Conservation (phyloP, 2,113 vertebrate genomes). For the Acanthochromis polyacanthus region DNA sequence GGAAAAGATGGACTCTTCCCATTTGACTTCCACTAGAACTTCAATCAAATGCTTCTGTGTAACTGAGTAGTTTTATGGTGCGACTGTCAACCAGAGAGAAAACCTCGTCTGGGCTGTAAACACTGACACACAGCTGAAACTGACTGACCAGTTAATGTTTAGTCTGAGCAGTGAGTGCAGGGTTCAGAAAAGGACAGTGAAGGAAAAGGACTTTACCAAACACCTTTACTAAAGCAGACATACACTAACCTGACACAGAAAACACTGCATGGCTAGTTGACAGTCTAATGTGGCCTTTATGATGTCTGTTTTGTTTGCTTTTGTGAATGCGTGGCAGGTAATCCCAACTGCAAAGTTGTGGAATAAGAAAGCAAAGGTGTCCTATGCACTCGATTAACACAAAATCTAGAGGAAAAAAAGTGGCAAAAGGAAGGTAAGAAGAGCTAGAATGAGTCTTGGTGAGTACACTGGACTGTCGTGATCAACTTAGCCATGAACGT, state of each 20-base stretch:
- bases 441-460: conserved; percentile 22
- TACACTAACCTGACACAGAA: conserved; percentile 12
- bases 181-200: conserved; percentile 5
- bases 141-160: not conserved
- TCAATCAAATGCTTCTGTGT: conserved; percentile 43
- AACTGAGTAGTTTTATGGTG: conserved; percentile 22
- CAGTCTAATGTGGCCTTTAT: not conserved
- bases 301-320: conserved; percentile 7
- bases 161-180: not conserved
- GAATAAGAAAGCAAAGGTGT: conserved; percentile 21
- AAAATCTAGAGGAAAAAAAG: conserved; percentile 23
- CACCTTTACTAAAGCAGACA: conserved; percentile 16
- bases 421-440: conserved; percentile 24
- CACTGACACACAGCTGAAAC: conserved; percentile 12
- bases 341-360: conserved; percentile 32
- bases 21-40: conserved; percentile 65
- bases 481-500: conserved; percentile 28
- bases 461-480: conserved; percentile 29
- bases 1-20: conserved; percentile 77
- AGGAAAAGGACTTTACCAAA: not conserved
- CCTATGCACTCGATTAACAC: conserved; percentile 23
- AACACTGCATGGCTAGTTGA: conserved; percentile 25
- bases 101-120: conserved; percentile 13
- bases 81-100: conserved; percentile 41
- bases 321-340: conserved; percentile 10